A percentile compares a stretch with the other conserved stretches of the same genome.
These are phyloP conservation scores for Andricus quercusramuli DNA, from an alignment of 2,888 invertebrate species.

Conservation along the genomic window DNA sequence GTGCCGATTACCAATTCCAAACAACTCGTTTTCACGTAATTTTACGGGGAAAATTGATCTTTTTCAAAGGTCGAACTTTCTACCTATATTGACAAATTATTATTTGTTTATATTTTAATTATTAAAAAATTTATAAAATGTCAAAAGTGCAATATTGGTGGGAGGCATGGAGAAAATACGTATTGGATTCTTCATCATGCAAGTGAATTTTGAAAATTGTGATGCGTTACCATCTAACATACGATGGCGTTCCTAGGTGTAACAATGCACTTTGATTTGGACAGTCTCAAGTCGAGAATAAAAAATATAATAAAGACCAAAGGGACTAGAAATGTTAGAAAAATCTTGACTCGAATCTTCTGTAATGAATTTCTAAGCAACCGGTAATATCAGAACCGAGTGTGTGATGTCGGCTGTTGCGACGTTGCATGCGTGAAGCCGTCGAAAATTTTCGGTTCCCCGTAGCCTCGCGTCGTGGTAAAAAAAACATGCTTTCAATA, in stretches of 20 bases:
- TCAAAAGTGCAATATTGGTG: background rate
- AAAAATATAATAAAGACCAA: background rate
- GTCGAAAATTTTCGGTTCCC: slow-evolving; percentile 5
- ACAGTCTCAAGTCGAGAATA: background rate
- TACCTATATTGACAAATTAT: background rate
- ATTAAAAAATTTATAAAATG: background rate
- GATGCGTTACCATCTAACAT: slow-evolving; percentile 4
- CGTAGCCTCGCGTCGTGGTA: background rate
- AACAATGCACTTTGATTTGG: background rate
- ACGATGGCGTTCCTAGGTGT: slow-evolving; percentile 27
- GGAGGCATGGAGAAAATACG: background rate
- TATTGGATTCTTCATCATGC: background rate
- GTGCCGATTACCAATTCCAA: slow-evolving; percentile 12
- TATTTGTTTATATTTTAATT: background rate
- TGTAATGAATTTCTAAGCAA: slow-evolving; percentile 17
- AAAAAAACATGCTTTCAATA: slow-evolving; percentile 22
- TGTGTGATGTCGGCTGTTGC: slow-evolving; percentile 34
- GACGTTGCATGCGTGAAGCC: slow-evolving; percentile 41
- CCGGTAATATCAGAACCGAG: slow-evolving; percentile 17
- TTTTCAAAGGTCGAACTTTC: background rate
- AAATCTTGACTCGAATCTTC: background rate
- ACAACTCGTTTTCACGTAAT: slow-evolving; percentile 1
- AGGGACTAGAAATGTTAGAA: background rate
- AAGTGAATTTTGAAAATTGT: background rate
- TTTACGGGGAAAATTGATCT: background rate